Conservation (phyloP, 2,888 invertebrate genomes). For the Noctuana brunneofusca region DNA sequence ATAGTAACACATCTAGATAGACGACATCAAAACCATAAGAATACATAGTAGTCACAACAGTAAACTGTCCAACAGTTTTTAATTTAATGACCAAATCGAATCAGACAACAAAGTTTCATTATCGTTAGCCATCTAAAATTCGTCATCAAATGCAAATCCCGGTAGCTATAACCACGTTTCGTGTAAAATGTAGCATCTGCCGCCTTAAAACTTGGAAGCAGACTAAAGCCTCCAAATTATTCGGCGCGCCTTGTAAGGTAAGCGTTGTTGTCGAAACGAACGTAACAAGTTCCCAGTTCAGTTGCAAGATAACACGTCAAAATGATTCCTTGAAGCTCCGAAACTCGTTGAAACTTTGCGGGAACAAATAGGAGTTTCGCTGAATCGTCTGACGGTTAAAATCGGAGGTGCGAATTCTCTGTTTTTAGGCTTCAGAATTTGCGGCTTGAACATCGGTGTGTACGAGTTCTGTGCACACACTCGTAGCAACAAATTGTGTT, state of each 20-base stretch:
- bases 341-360: slow-evolving; percentile 32
- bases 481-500: neutral
- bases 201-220: slow-evolving; percentile 25
- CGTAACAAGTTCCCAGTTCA: slow-evolving; percentile 27
- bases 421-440: neutral
- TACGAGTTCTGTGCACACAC: too few relatives aligned
- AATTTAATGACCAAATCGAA: neutral
- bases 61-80: neutral
- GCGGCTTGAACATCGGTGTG: neutral
- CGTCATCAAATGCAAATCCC: slow-evolving; percentile 18
- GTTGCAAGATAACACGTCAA: slow-evolving; percentile 33
- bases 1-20: too few relatives aligned
- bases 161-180: slow-evolving; percentile 5
- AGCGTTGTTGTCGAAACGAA: slow-evolving; percentile 32
- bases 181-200: slow-evolving; percentile 18
- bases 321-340: slow-evolving; percentile 32
- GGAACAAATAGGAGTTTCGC: slow-evolving; percentile 27
- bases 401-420: slow-evolving; percentile 20
- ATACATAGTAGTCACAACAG: too few relatives aligned
- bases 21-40: too few relatives aligned
- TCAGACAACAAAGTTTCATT: neutral
- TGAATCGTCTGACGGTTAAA: slow-evolving; percentile 10
- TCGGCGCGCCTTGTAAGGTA: slow-evolving; percentile 19
- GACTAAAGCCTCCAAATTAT: slow-evolving; percentile 20
- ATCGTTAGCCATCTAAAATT: slow-evolving; percentile 12